A percentile compares a stretch with the other conserved stretches of the same genome.
These are phyloP conservation scores for Pocillopora damicornis DNA, from an alignment of 64 coral and sea anemone genomes.

Conservation along the genomic window DNA sequence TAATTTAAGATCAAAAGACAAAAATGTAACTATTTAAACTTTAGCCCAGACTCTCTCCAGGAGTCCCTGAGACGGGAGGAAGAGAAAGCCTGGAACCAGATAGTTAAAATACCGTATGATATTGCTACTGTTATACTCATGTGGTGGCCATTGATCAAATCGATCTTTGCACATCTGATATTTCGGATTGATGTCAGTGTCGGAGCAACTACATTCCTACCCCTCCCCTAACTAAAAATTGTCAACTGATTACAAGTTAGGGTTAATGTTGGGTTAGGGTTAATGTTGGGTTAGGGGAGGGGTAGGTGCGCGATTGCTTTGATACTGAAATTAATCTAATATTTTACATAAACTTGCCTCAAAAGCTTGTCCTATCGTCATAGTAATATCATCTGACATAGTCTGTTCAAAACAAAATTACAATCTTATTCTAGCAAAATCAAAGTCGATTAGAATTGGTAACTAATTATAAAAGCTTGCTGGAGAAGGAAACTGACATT, in stretches of 20 bases:
- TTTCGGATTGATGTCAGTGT: no score
- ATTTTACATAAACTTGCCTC: slow-evolving; percentile 39
- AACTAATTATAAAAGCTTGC: no score
- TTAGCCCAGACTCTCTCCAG: not conserved
- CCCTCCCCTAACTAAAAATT: no score
- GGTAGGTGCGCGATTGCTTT: not conserved
- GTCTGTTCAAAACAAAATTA: slow-evolving; percentile 24
- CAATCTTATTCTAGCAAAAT: not conserved
- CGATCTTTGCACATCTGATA: no score
- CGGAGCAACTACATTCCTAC: no score
- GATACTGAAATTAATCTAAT: not conserved
- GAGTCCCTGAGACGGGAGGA: not conserved
- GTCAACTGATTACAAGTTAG: no score
- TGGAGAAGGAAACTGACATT: no score
- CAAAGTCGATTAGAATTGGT: not conserved
- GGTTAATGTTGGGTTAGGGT: not conserved
- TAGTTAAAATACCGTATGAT: no score
- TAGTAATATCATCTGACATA: slow-evolving; percentile 81
- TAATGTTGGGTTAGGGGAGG: not conserved
- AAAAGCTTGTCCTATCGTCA: slow-evolving; percentile 93
- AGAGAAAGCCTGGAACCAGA: not conserved
- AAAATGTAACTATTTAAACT: not conserved
- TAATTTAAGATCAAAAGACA: not conserved
- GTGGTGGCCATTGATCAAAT: no score
- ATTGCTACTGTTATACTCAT: no score